Evolutionary conservation across 2,888 invertebrate species (phyloP), one percentile per base, ranked within the genome.

Genomic region (Conchocele bisecta): DNA sequence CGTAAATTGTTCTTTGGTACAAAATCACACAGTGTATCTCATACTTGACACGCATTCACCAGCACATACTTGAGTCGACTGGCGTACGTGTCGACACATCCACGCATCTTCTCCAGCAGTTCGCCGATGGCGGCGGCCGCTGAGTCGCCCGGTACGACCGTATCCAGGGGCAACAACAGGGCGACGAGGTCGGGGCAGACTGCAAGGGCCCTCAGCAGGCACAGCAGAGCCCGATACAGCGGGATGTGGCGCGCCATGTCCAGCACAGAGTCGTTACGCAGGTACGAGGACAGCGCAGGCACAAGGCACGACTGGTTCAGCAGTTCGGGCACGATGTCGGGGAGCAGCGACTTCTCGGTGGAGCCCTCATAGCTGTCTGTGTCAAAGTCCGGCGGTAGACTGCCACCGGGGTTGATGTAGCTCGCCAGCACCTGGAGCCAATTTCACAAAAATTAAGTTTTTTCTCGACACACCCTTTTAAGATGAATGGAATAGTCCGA

Each of bases 161-260:
- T 84, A 39, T 85, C 86, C 39, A 86, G 69, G 0, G 95, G 94
- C 74, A 95, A 91, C 20, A 96, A 90, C 51, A 96, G 91, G 37
- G 93, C 93, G 3, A 94, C 93, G 63, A 95, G 88, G n/a, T 81
- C 50, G 0, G 85, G 83, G 67, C 82, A 92, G 91, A 91, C 83
- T 93, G 92, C 24, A 95, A 95, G 89, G 95, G 92, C 96, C 78
- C 97, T 94, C 73, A 97, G 93, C 76, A 96, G 92, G 82, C 95
- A 95, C 83, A 98, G 92, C 86, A 97, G 82, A 4, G 96, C 95
- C 82, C 95, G 94, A 92, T 98, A 98, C 84, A 98, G 93, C 28
- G 97, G 97, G 91, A 98, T 97, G 92, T 98, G 98, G 20, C 97
- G 94, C n/a, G 98, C 97, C 95, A 98, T 97, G 92, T 98, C 98